Evolutionary conservation across 2,888 invertebrate genomes (phyloP).

Genomic region (Eumacrocentrus americanus): DNA sequence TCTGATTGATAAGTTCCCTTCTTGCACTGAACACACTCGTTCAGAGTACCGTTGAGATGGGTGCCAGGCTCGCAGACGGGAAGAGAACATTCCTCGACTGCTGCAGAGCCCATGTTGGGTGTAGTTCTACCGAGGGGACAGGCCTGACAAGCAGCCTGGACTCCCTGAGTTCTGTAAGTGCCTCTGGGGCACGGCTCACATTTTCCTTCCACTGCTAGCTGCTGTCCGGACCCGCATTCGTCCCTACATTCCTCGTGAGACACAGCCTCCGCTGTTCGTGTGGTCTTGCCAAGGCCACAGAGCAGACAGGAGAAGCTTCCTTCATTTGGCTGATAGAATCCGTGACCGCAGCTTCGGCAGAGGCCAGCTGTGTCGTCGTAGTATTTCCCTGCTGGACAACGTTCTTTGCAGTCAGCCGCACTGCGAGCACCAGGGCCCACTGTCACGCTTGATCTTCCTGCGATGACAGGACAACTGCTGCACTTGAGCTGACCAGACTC

Average conservation of each 20-base stretch:
- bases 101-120: slow-evolving; percentile 80
- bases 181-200: slow-evolving; percentile 93
- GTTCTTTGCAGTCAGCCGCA: slow-evolving; percentile 89
- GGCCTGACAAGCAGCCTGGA: slow-evolving; percentile 84
- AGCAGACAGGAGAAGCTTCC: slow-evolving; percentile 88
- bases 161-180: slow-evolving; percentile 83
- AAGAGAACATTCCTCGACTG: slow-evolving; percentile 89
- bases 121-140: slow-evolving; percentile 93
- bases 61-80: slow-evolving; percentile 82
- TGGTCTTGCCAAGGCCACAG: slow-evolving; percentile 91
- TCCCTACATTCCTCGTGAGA: slow-evolving; percentile 87
- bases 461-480: slow-evolving; percentile 86
- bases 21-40: slow-evolving; percentile 85
- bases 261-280: slow-evolving; percentile 87
- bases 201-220: slow-evolving; percentile 83
- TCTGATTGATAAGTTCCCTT: slow-evolving; percentile 91
- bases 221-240: slow-evolving; percentile 86
- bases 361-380: slow-evolving; percentile 87
- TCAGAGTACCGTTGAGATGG: slow-evolving; percentile 84
- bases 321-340: slow-evolving; percentile 89
- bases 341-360: slow-evolving; percentile 91
- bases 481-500: slow-evolving; percentile 90
- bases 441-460: slow-evolving; percentile 88
- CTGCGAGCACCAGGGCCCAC: slow-evolving; percentile 86
- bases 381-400: slow-evolving; percentile 93